A percentile compares a stretch with the other conserved stretches of the same genome.
Conservation (phyloP, 2,797 vertebrate genomes). For the Coregonus suidteri region DNA sequence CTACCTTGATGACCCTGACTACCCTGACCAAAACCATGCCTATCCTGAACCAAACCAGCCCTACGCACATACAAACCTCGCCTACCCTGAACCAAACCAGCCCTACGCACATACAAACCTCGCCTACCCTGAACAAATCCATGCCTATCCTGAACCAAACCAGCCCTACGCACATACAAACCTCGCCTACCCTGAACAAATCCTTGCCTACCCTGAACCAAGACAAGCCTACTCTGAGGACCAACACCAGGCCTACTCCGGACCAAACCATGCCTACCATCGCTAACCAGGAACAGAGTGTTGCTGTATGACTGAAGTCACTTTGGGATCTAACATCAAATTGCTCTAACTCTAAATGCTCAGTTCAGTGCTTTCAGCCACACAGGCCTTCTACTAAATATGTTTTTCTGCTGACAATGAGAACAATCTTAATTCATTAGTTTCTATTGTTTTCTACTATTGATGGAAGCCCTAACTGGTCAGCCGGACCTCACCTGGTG, state of each 20-base stretch:
- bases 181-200: not conserved
- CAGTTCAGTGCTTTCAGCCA: not conserved
- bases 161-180: not conserved
- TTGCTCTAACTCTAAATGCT: not conserved
- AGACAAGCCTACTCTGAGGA: not conserved
- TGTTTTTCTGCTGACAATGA: not conserved
- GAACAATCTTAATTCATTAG: not conserved
- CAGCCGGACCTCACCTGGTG: no score
- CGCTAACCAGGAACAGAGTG: not conserved
- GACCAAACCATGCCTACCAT: not conserved
- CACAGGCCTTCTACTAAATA: not conserved
- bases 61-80: not conserved
- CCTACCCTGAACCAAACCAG: no score
- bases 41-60: slow-evolving; percentile 6
- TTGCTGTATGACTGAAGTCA: not conserved
- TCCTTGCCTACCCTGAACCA: not conserved
- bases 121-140: not conserved
- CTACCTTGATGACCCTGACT: not conserved
- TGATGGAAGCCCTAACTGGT: not conserved
- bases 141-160: slow-evolving; percentile 9
- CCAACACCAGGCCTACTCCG: not conserved
- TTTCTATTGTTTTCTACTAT: not conserved
- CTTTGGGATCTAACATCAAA: not conserved
- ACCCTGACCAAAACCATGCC: not conserved
- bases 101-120: no score